These are phyloP conservation scores for Acanthurus leucopareius DNA, from an alignment of 2,797 vertebrate species.

Conservation along the genomic window DNA sequence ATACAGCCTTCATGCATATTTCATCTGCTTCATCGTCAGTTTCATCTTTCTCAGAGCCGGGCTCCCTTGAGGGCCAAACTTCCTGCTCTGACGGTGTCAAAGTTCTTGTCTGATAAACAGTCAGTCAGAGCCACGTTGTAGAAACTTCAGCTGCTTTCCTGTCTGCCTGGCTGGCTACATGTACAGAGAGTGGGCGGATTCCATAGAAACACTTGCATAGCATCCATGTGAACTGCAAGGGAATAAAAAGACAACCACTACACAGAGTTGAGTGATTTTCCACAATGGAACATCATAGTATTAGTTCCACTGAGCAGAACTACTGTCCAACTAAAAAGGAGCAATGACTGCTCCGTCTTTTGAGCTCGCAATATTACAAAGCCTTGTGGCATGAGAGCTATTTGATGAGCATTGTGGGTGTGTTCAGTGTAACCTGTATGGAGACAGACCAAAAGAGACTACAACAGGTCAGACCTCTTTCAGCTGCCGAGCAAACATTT, in stretches of 20 bases:
- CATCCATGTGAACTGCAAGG: conserved; percentile 54
- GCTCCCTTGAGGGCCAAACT: conserved; percentile 73
- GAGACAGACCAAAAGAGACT: conserved; percentile 31
- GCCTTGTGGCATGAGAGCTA: conserved; percentile 45
- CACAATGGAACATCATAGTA: conserved; percentile 52
- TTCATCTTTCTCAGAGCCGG: conserved; percentile 73
- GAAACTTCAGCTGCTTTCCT: conserved; percentile 65
- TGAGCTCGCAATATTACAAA: conserved; percentile 33
- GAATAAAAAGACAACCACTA: conserved; percentile 49
- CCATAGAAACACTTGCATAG: conserved; percentile 74
- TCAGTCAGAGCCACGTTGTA: conserved; percentile 59
- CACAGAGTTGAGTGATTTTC: conserved; percentile 56
- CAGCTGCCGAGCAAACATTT: conserved; percentile 60
- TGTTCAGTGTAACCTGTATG: conserved; percentile 50
- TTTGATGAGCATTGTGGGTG: conserved; percentile 63
- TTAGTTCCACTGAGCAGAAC: conserved; percentile 25
- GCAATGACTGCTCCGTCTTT: conserved; percentile 15
- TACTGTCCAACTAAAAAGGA: conserved; percentile 34
- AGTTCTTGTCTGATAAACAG: conserved; percentile 79
- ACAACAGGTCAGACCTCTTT: conserved; percentile 56
- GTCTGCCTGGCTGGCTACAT: conserved; percentile 55
- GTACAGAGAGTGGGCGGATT: conserved; percentile 72
- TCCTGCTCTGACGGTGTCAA: conserved; percentile 81
- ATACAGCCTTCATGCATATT: conserved; percentile 65
- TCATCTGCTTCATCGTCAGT: conserved; percentile 65